These are phyloP conservation scores for Halocynthia aurantium DNA, from an alignment of 23 tunicate genomes.

Conservation along the genomic window DNA sequence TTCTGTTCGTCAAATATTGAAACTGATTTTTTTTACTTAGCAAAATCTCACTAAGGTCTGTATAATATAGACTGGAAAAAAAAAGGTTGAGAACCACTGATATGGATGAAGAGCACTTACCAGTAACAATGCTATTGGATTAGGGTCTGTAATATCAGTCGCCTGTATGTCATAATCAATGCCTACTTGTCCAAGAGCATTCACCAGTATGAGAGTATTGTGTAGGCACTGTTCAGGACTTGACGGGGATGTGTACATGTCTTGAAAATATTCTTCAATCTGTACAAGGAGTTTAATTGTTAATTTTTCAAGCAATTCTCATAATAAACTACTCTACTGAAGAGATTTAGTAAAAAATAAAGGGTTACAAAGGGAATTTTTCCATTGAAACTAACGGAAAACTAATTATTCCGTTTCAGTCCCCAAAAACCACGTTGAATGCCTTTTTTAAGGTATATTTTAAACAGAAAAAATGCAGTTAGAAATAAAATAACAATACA, in stretches of 20 bases:
- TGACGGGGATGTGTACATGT: constrained; percentile 84
- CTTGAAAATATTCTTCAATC: constrained; percentile 56
- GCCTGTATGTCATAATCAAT: constrained; percentile 87
- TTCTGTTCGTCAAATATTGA: too few relatives aligned
- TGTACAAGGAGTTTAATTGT: constrained; percentile 13
- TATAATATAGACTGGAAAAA: too few relatives aligned
- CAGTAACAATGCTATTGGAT: constrained; percentile 80
- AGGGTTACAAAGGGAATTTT: neutral
- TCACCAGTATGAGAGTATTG: constrained; percentile 76
- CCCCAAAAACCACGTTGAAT: neutral
- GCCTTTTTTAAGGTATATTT: too few relatives aligned
- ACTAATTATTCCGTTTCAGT: neutral
- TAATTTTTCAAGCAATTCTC: neutral
- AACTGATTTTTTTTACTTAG: too few relatives aligned
- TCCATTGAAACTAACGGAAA: neutral
- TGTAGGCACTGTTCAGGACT: constrained; percentile 96
- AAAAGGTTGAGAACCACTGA: neutral
- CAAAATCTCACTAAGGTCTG: too few relatives aligned
- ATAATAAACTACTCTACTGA: too few relatives aligned
- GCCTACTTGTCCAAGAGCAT: constrained; percentile 53
- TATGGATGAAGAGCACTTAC: constrained; percentile 31
- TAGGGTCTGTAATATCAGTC: constrained; percentile 98
- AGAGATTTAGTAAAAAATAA: neutral
- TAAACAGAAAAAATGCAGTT: too few relatives aligned
- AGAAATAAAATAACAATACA: too few relatives aligned